Base-by-base conservation (phyloP, 2,797 vertebrate genomes). In the Silurus lanzhouensis region DNA sequence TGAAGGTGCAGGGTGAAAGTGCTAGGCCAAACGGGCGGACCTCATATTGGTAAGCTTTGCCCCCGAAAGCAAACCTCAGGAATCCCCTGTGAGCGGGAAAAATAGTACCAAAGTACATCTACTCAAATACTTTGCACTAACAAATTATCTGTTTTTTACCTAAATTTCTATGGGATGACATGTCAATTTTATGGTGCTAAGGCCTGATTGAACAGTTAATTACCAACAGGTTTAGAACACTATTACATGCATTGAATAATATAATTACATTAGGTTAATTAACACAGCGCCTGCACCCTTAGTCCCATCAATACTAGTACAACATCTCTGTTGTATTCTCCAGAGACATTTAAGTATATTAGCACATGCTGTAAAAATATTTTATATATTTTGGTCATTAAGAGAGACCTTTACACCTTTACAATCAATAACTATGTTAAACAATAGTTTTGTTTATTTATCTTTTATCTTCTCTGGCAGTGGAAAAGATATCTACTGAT, bases 161-260 rank as follows among this genome's bases (percentile, higher is more conserved):
- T 52, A 88, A 89, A 92, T 90, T 87, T 84, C 89, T 90, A 52
- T 86, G 85, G 17, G 67, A 46, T 86, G 84, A 70, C 87, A 86
- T 80, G 87, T 89, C 90, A 72, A 90, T 89, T 91, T 85, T 81
- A 87, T 75, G 81, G 87, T 84, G 88, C 84, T 89, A 44, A 68
- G 84, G 88, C 84, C 86, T 85, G 55, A 93, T 89, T 85, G 82
- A 90, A 92, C 90, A 92, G 90, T 91, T 92, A 95, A 94, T 95
- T 94, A 95, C 92, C 91, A 94, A 94, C 95, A 93, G 94, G 94
- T 94, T 92, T 91, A 94, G 91, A 92, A 94, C 90, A 67, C 91
- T 92, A 93, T 93, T 94, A 92, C 92, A 92, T 89, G 87, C 91
- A 91, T 88, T 88, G 87, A 92, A 91, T 91, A 92, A 94, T 95